Conservation (phyloP, 2,113 vertebrate species). For the Carettochelys insculpta region DNA sequence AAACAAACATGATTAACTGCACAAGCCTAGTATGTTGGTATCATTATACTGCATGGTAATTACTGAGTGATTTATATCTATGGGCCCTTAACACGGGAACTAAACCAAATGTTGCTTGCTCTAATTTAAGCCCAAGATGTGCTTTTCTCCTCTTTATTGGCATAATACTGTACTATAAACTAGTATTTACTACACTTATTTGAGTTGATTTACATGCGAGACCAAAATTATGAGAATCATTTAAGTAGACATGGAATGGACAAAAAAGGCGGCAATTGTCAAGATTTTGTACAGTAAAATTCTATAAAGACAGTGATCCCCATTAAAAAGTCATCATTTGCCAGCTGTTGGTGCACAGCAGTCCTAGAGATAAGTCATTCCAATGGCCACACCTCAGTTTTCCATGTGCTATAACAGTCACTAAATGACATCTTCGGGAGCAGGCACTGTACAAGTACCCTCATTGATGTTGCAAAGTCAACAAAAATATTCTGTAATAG, state of each 20-base stretch:
- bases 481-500: conserved; percentile 29
- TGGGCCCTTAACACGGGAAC: not conserved
- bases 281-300: not conserved
- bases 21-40: not conserved
- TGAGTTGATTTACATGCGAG: not conserved
- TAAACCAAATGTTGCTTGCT: not conserved
- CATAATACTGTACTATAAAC: not conserved
- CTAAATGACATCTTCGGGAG: not conserved
- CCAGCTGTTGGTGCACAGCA: not conserved
- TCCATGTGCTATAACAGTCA: not conserved
- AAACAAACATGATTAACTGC: not conserved
- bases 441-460: not conserved
- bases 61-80: not conserved
- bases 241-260: not conserved
- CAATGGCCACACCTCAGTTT: not conserved
- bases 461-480: conserved; percentile 13
- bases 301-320: not conserved
- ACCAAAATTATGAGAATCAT: not conserved
- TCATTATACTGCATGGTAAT: too few relatives aligned
- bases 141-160: not conserved
- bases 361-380: not conserved
- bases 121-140: not conserved
- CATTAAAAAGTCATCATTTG: not conserved
- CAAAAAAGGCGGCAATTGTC: not conserved
- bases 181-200: not conserved